phyloP scores from a whole-genome alignment of 2,888 invertebrate species.

The Leptinotarsa haldemani region DNA sequence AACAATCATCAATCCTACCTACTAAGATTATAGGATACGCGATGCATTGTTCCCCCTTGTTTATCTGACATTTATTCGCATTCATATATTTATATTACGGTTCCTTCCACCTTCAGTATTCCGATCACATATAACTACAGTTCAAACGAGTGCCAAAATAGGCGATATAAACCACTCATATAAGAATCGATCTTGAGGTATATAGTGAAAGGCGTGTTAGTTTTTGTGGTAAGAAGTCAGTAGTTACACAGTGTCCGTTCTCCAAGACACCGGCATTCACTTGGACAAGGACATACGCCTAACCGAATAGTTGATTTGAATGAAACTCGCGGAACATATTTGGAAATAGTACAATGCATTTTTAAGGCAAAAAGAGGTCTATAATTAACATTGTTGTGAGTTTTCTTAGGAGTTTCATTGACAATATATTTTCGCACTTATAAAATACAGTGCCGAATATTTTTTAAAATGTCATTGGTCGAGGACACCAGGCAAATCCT shows the following conservation, averaged over 20 bases:
- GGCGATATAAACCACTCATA: constrained; percentile 7
- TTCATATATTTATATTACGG: neutral
- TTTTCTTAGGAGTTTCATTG: too few relatives aligned
- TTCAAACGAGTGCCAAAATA: constrained; percentile 1
- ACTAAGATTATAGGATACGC: too few relatives aligned
- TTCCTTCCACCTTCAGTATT: constrained; percentile 3
- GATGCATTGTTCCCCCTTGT: neutral
- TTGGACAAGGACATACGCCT: constrained; percentile 8
- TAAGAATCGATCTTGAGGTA: constrained; percentile 1
- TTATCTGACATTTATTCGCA: neutral
- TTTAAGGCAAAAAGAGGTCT: too few relatives aligned
- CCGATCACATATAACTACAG: neutral
- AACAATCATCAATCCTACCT: too few relatives aligned
- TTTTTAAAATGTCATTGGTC: too few relatives aligned
- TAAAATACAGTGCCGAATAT: too few relatives aligned
- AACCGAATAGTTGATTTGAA: neutral
- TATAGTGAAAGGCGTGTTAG: constrained; percentile 7
- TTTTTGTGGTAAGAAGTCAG: neutral
- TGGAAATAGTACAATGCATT: too few relatives aligned
- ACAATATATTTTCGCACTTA: too few relatives aligned
- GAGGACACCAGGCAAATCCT: too few relatives aligned
- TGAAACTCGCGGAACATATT: too few relatives aligned
- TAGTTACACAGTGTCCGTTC: neutral
- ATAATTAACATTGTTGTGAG: too few relatives aligned
- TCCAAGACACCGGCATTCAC: constrained; percentile 9